Percentiles rank a stretch among this genome's conserved stretches.
Conservation (phyloP, 2,113 vertebrate genomes). For the Phrynosoma blainvillii region DNA sequence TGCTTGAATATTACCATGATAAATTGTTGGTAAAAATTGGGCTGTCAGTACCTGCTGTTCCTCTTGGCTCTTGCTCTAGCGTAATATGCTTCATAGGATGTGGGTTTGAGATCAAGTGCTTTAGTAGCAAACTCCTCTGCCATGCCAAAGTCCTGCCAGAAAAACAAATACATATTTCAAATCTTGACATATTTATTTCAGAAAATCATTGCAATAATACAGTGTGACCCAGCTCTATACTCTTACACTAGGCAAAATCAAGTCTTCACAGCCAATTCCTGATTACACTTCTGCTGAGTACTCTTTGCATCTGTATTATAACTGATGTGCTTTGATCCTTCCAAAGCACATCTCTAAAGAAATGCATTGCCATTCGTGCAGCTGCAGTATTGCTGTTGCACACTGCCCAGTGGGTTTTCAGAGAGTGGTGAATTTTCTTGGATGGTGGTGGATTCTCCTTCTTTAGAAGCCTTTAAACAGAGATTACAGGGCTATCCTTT, state of each 20-base stretch:
- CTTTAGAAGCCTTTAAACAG: too few relatives aligned
- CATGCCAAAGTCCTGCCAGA: constrained; percentile 92
- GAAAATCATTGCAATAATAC: neutral
- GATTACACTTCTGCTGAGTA: neutral
- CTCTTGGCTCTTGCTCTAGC: constrained; percentile 95
- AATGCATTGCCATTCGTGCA: neutral
- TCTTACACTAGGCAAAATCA: neutral
- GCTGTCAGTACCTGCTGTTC: constrained; percentile 90
- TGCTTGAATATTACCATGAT: neutral
- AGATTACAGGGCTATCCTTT: too few relatives aligned
- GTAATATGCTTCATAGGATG: constrained; percentile 96
- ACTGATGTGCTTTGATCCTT: neutral
- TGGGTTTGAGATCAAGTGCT: constrained; percentile 95
- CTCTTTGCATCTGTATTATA: neutral
- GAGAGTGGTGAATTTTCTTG: too few relatives aligned
- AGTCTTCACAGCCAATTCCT: neutral
- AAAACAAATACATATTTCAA: constrained; percentile 23
- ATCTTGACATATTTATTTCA: neutral
- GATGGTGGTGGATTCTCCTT: too few relatives aligned
- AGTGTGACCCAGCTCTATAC: neutral
- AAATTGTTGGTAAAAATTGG: neutral
- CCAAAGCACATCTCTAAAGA: too few relatives aligned
- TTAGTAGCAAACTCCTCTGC: constrained; percentile 98
- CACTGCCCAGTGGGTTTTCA: too few relatives aligned
- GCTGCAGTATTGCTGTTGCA: neutral